Percentiles rank a stretch among this genome's conserved stretches.
Evolutionary conservation across 37 sponge, comb jelly and placozoan genomes (phyloP).

Genomic region (Lycopodina hypogea): DNA sequence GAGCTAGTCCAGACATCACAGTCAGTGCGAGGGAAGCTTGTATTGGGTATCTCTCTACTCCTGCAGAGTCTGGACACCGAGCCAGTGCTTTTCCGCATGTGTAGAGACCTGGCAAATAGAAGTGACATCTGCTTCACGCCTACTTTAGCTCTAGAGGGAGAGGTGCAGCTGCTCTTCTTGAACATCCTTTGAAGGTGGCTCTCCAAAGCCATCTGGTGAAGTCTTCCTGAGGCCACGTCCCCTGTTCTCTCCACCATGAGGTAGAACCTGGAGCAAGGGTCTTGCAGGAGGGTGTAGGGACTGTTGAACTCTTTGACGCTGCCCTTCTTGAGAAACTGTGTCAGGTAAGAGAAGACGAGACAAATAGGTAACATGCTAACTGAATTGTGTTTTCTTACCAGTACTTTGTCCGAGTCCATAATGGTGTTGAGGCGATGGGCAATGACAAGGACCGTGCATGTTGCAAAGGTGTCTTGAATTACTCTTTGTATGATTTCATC

Average conservation of each 20-base stretch:
- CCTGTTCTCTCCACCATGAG: slow-evolving; percentile 56
- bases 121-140: background rate
- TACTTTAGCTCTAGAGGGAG: background rate
- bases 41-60: too few species aligned
- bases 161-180: background rate
- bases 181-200: slow-evolving; percentile 23
- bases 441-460: slow-evolving; percentile 85
- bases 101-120: background rate
- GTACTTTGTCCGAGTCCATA: slow-evolving; percentile 82
- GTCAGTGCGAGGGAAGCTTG: slow-evolving; percentile 14
- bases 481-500: slow-evolving; percentile 84
- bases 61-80: too few species aligned
- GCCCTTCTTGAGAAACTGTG: slow-evolving; percentile 50
- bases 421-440: slow-evolving; percentile 95
- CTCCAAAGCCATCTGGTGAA: slow-evolving; percentile 49
- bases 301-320: slow-evolving; percentile 50
- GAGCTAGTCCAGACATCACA: too few species aligned
- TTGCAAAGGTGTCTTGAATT: slow-evolving; percentile 66
- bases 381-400: slow-evolving; percentile 43
- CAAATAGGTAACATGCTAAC: background rate
- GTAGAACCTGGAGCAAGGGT: slow-evolving; percentile 27
- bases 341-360: background rate
- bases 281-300: slow-evolving; percentile 42
- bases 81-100: background rate
- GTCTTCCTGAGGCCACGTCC: slow-evolving; percentile 18